These are phyloP conservation scores for Pycnonotus jocosus DNA, from an alignment of 2,113 vertebrate species.

Conservation along the genomic window DNA sequence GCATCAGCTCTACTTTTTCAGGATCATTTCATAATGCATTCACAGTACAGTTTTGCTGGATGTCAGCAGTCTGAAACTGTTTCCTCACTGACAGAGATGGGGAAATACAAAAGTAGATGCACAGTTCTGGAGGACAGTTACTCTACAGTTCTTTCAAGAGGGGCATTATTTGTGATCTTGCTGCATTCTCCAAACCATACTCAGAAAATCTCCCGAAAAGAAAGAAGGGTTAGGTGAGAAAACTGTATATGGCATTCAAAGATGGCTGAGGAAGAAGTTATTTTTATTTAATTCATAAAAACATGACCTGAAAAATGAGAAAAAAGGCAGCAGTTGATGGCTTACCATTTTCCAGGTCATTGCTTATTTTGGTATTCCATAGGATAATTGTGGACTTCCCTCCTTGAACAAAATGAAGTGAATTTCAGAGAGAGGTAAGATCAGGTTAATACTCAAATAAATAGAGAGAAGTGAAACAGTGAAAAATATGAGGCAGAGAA, in stretches of 20 bases:
- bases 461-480: background rate
- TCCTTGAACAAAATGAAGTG: background rate
- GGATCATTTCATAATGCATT: conserved; percentile 29
- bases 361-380: background rate
- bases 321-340: background rate
- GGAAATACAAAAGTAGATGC: background rate
- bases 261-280: background rate
- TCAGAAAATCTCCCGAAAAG: background rate
- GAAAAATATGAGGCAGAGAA: conserved; percentile 1
- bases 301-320: background rate
- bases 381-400: background rate
- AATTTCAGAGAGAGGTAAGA: background rate
- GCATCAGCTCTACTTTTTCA: conserved; percentile 34
- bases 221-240: background rate
- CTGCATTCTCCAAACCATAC: background rate
- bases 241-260: background rate
- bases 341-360: background rate
- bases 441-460: conserved; percentile 8
- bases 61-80: conserved; percentile 10
- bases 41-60: conserved; percentile 6
- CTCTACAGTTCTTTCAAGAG: background rate
- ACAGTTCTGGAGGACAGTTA: background rate
- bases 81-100: background rate
- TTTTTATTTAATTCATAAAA: background rate
- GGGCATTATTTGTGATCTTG: background rate